Conservation (phyloP, 2,797 vertebrate species). For the Falco cherrug region DNA sequence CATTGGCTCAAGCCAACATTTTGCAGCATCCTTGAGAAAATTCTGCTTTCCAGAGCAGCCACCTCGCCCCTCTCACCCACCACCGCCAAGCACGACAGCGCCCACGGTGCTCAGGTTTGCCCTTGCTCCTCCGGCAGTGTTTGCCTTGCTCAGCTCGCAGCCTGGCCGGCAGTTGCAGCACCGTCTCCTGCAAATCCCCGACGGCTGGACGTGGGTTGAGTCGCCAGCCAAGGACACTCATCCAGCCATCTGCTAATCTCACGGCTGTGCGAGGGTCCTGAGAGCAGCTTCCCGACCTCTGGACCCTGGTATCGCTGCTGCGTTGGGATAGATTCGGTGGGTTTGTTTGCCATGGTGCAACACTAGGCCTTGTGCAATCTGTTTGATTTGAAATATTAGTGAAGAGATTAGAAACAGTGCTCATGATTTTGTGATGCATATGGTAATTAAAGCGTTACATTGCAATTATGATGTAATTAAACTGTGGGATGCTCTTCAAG, state of each 20-base stretch:
- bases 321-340: rapidly evolving
- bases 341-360: background rate
- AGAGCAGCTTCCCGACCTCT: background rate
- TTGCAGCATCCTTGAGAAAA: background rate
- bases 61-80: rapidly evolving
- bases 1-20: rapidly evolving
- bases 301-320: rapidly evolving
- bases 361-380: background rate
- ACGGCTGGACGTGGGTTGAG: rapidly evolving
- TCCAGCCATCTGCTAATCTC: background rate
- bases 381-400: conserved; percentile 65
- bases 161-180: background rate
- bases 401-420: conserved; percentile 61
- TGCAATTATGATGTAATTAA: conserved; percentile 74
- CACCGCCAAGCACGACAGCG: background rate
- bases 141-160: too few species aligned
- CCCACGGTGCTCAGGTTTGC: background rate
- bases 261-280: background rate
- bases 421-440: conserved; percentile 65
- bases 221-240: rapidly evolving
- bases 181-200: background rate
- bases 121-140: rapidly evolving
- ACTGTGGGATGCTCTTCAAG: conserved; percentile 72
- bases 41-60: background rate
- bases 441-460: conserved; percentile 72